Base-by-base conservation (phyloP, 2,797 vertebrate species). In the Enteromius treurensis region DNA sequence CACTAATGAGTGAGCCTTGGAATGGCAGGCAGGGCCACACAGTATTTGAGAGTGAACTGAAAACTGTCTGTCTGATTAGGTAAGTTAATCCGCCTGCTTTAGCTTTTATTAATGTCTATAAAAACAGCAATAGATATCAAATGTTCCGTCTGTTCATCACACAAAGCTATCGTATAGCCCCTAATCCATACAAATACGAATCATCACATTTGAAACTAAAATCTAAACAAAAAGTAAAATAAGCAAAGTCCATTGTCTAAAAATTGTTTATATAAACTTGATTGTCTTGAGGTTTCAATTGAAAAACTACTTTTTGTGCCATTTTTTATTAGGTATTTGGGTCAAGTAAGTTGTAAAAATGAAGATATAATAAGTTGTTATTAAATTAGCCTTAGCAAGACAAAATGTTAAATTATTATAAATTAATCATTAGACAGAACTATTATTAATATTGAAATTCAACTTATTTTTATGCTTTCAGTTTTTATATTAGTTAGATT, bases 1-100 rank as follows among this genome's bases (percentile, higher is more conserved):
- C 37, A 69, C 81, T 70, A 78, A 83, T 83, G 75, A 77, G 49
- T 15, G 81, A 21, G 75, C 65, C 53, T 83, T 26, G 32, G 75
- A 70, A 26, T 69, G n/a, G 64, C 49, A 55, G 65, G 21, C 78
- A 21, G 42, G 34, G 49, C 32, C 34, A 26, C 49, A 40, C 32
- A 21, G 32, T 58, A 9, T 70, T 55, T 42, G 47, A 53, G 11
- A 53, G 45, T 69, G 64, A 37, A 79, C 1, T 68, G 45, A 68
- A 79, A 34, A 34, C 13, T 65, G 17, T 53, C 17, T 49, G 5
- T 34, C 7, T 49, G 26, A 32, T 67, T 49, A 79, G 42, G 77
- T 14, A 15, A 67, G 19, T 49, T 5, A 79, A 37, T 49, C 9
- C 42, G 26, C 23, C 77, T 68, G 51, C 26, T 79, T 79, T 37